These are phyloP conservation scores for Canis aureus DNA, from an alignment of 2,113 vertebrate species.

Conservation along the genomic window DNA sequence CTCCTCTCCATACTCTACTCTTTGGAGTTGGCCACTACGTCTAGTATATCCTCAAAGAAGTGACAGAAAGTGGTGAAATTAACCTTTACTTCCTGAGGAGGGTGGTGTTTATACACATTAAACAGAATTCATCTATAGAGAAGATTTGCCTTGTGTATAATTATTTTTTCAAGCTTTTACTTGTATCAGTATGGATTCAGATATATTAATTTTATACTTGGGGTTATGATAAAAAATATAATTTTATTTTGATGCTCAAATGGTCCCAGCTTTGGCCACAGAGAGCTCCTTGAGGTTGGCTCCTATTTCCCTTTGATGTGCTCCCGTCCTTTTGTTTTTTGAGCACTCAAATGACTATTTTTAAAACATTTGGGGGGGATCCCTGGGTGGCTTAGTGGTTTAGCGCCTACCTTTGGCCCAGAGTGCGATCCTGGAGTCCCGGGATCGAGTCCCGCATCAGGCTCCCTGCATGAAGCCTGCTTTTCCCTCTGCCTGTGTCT, in stretches of 20 bases:
- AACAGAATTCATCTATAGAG: background rate
- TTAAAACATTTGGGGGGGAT: background rate
- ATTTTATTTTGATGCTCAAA: background rate
- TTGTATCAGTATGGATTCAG: background rate
- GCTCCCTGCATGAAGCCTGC: no score
- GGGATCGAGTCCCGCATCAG: no score
- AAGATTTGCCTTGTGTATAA: background rate
- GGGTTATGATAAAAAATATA: background rate
- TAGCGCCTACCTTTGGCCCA: no score
- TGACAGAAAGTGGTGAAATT: background rate
- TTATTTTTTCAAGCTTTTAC: background rate
- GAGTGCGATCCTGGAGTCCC: no score
- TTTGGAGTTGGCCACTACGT: conserved; percentile 10
- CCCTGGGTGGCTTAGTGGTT: no score
- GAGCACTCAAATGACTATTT: background rate
- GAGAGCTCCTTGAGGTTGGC: background rate
- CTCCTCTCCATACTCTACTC: background rate
- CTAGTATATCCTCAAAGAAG: background rate
- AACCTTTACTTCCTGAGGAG: background rate
- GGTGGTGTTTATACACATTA: background rate
- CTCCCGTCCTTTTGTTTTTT: background rate
- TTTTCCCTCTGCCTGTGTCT: no score
- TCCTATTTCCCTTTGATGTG: background rate
- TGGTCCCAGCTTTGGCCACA: background rate
- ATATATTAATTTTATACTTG: background rate